Evolutionary conservation across 2,797 vertebrate genomes (phyloP).

Genomic region (Lutjanus campechanus): DNA sequence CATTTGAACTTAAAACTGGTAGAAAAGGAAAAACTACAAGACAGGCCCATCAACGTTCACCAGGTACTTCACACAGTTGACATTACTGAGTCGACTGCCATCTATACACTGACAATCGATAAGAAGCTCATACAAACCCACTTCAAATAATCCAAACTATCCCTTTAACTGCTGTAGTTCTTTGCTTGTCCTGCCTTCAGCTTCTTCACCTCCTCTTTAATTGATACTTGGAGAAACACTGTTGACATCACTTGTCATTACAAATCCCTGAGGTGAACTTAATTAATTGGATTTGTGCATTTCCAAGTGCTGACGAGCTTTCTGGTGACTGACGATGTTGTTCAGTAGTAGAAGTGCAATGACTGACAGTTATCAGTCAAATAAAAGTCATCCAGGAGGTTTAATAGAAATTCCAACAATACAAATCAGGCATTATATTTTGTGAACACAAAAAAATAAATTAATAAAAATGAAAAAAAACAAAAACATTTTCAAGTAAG

Average conservation of each 20-base stretch:
- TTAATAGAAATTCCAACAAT: conserved; percentile 72
- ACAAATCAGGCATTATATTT: conserved; percentile 64
- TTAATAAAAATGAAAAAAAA: not conserved
- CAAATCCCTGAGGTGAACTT: conserved; percentile 62
- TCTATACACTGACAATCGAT: too few relatives aligned
- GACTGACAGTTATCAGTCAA: conserved; percentile 1
- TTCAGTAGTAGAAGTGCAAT: not conserved
- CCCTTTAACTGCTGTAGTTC: too few relatives aligned
- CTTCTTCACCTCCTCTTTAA: conserved; percentile 34
- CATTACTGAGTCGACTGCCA: too few relatives aligned
- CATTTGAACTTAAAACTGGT: too few relatives aligned
- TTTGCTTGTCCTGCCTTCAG: not conserved
- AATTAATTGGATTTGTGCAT: conserved; percentile 59
- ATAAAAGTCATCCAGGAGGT: conserved; percentile 53
- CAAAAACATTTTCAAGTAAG: conserved; percentile 28
- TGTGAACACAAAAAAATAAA: conserved; percentile 41
- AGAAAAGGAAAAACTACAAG: too few relatives aligned
- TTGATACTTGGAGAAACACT: conserved; percentile 38
- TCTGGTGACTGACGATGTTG: not conserved
- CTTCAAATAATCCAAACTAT: too few relatives aligned
- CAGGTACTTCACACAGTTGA: too few relatives aligned
- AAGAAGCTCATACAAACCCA: too few relatives aligned
- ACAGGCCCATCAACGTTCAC: too few relatives aligned
- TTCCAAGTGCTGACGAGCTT: conserved; percentile 39
- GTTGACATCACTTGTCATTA: conserved; percentile 38